Evolutionary conservation across 2,113 vertebrate species (phyloP).

Genomic region (Orcinus orca): DNA sequence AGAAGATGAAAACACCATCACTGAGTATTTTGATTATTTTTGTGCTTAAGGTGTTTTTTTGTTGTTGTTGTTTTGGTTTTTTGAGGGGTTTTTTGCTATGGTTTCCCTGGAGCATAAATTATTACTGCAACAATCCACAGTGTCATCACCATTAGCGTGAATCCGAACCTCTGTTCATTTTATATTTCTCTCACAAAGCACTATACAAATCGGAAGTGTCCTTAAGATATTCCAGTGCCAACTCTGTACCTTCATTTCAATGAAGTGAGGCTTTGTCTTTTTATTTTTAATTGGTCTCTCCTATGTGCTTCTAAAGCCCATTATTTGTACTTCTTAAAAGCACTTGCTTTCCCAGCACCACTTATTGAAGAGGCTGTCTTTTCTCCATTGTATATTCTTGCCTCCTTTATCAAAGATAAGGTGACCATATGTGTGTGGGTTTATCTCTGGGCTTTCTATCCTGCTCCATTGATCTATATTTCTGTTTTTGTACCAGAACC

Average conservation of each 20-base stretch:
- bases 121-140: not conserved
- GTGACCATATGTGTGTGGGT: too few species aligned
- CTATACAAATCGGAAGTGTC: not conserved
- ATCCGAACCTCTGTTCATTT: not conserved
- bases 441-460: too few species aligned
- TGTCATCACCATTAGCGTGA: not conserved
- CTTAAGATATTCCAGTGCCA: not conserved
- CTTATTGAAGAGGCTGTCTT: too few species aligned
- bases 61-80: too few species aligned
- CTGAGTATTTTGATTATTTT: slow-evolving; percentile 16
- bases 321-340: not conserved
- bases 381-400: too few species aligned
- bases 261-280: not conserved
- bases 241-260: not conserved
- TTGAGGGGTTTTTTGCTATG: not conserved
- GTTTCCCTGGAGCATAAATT: not conserved
- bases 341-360: too few species aligned
- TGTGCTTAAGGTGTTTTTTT: not conserved
- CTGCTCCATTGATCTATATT: too few species aligned
- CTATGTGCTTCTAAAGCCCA: not conserved
- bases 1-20: not conserved
- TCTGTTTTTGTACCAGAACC: too few species aligned
- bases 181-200: not conserved
- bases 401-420: too few species aligned
- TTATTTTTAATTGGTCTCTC: not conserved